A percentile compares a stretch with the other conserved stretches of the same genome.
These are phyloP conservation scores for Xestia ashworthii DNA, from an alignment of 2,888 invertebrate genomes.

Conservation along the genomic window DNA sequence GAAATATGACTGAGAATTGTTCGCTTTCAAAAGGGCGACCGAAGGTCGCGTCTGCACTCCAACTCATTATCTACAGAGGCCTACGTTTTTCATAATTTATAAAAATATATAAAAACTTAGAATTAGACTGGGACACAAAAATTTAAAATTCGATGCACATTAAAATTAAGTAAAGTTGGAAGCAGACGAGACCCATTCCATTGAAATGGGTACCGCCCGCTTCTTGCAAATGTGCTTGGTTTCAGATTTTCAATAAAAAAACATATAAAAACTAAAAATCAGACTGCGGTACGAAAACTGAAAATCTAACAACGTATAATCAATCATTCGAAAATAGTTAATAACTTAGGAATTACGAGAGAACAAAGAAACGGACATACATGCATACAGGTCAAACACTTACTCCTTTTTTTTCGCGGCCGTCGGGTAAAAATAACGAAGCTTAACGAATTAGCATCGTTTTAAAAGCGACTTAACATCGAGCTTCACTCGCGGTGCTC, in stretches of 20 bases:
- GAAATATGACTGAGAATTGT: slow-evolving; percentile 42
- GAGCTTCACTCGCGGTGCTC: slow-evolving; percentile 21
- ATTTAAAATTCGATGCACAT: neutral
- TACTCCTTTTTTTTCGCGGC: neutral
- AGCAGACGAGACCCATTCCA: neutral
- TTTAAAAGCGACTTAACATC: slow-evolving; percentile 43
- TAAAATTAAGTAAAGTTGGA: neutral
- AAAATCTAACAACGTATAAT: too few species aligned
- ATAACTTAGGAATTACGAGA: neutral
- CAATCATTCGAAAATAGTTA: neutral
- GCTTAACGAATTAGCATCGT: slow-evolving; percentile 17
- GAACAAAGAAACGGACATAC: neutral
- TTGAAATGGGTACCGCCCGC: neutral
- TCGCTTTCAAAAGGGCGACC: slow-evolving; percentile 23
- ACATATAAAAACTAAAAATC: too few species aligned
- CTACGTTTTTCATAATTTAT: neutral
- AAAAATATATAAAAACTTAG: neutral
- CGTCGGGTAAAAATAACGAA: slow-evolving; percentile 11
- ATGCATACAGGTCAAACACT: neutral
- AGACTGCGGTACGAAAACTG: too few species aligned
- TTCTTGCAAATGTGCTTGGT: neutral
- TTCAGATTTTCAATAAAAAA: too few species aligned
- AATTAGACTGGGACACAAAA: neutral
- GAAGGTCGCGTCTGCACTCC: slow-evolving; percentile 10
- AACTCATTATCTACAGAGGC: slow-evolving; percentile 14